Conservation (phyloP, 1,140 invertebrate genomes). For the Penaeus japonicus region DNA sequence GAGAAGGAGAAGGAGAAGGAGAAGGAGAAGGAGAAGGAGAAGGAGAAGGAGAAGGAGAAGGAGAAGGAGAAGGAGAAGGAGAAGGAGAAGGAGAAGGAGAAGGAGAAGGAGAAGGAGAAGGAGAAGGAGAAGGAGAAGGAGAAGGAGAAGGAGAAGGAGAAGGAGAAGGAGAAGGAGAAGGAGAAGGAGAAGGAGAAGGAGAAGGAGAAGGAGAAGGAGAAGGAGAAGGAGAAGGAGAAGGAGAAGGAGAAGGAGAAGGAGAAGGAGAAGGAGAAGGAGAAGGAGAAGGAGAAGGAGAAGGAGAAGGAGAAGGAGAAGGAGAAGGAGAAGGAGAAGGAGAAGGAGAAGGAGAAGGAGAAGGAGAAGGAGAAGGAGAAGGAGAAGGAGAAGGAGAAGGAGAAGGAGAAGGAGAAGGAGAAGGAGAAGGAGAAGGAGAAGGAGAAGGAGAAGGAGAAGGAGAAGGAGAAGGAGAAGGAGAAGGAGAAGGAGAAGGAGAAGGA, state of each 20-base stretch:
- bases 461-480: not conserved
- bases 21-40: not conserved
- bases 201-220: too few species aligned
- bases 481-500: not conserved
- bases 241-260: not conserved
- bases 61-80: not conserved
- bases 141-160: too few species aligned
- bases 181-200: too few species aligned
- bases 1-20: not conserved
- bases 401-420: not conserved
- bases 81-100: not conserved
- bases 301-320: constrained; percentile 1
- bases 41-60: not conserved
- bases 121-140: not conserved
- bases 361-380: not conserved
- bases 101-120: not conserved
- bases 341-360: not conserved
- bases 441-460: not conserved
- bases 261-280: not conserved
- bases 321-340: not conserved
- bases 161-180: too few species aligned
- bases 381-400: not conserved
- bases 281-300: constrained; percentile 6
- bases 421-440: not conserved
- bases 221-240: not conserved